phyloP scores from a whole-genome alignment of 2,888 invertebrate species.

The Ochropacha duplaris region DNA sequence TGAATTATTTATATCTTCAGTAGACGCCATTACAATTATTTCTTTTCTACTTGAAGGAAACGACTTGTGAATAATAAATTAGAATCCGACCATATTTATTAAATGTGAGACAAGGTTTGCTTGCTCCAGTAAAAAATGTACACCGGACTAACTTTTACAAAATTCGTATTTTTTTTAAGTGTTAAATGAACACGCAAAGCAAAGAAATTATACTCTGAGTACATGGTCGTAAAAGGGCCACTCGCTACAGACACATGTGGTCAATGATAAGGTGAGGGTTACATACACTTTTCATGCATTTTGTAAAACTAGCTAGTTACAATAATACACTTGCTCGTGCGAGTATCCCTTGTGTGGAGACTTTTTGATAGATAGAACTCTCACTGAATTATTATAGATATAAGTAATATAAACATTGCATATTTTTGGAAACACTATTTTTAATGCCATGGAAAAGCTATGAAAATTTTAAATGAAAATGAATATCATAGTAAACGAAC shows the following conservation, averaged over 20 bases:
- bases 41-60: constrained; percentile 66
- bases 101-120: too few species aligned
- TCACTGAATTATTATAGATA: too few species aligned
- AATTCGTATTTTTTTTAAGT: constrained; percentile 13
- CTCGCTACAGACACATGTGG: too few species aligned
- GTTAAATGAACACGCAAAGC: background rate
- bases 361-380: too few species aligned
- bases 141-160: constrained; percentile 6
- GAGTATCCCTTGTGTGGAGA: too few species aligned
- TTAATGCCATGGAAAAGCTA: background rate
- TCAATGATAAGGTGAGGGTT: too few species aligned
- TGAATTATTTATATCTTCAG: constrained; percentile 75
- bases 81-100: constrained; percentile 39
- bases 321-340: too few species aligned
- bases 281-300: too few species aligned
- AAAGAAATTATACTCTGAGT: too few species aligned
- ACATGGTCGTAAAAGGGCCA: too few species aligned
- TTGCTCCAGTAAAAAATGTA: constrained; percentile 20
- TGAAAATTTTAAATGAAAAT: background rate
- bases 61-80: constrained; percentile 68
- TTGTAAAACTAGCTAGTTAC: too few species aligned
- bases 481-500: background rate
- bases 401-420: too few species aligned
- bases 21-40: constrained; percentile 77
- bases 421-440: background rate